A percentile compares a stretch with the other conserved stretches of the same genome.
Conservation (phyloP, 2,888 invertebrate species). For the Parapristionchus giblindavisi region DNA sequence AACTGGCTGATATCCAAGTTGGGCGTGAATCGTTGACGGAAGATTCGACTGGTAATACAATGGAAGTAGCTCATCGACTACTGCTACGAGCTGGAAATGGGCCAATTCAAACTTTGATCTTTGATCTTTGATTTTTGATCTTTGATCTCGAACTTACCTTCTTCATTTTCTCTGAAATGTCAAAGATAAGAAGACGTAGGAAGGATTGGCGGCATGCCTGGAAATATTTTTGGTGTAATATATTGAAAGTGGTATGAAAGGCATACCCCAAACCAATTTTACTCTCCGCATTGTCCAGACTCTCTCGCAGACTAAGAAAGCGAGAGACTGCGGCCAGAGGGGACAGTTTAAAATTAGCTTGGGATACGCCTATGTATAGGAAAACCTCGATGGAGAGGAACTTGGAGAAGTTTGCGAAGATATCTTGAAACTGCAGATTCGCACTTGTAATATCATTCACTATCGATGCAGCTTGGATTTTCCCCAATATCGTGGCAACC, state of each 20-base stretch:
- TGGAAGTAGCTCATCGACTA: slow-evolving; percentile 7
- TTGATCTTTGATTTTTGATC: no score
- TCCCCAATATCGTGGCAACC: no score
- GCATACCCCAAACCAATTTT: not conserved
- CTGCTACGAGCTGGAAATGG: no score
- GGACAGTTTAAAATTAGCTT: not conserved
- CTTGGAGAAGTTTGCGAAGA: slow-evolving; percentile 4
- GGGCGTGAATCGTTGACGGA: slow-evolving; percentile 13
- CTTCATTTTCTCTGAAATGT: not conserved
- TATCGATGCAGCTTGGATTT: no score
- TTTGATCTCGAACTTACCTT: no score
- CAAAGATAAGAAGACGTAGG: not conserved
- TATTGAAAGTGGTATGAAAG: not conserved
- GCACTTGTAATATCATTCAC: no score
- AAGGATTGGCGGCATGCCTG: not conserved
- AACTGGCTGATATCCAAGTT: slow-evolving; percentile 4
- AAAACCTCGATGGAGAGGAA: slow-evolving; percentile 1
- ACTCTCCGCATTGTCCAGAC: not conserved
- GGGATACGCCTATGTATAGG: no score
- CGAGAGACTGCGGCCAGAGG: not conserved
- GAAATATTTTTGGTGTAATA: not conserved
- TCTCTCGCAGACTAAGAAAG: not conserved
- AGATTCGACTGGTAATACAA: slow-evolving; percentile 13
- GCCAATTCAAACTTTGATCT: no score
- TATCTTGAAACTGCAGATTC: no score